Conservation (phyloP, 2,888 invertebrate species). For the Drosophila birchii region DNA sequence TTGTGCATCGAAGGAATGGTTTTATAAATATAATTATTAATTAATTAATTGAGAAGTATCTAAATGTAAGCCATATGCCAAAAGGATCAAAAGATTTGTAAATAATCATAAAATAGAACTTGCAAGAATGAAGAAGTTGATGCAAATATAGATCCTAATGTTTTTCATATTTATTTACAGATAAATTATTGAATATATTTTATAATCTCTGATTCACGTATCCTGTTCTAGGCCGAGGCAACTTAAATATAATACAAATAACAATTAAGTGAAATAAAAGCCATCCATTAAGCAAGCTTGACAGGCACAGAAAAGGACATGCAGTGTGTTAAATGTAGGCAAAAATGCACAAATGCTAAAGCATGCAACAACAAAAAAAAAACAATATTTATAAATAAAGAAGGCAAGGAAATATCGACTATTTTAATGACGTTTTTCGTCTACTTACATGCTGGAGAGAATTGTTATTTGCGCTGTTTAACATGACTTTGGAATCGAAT, state of each 20-base stretch:
- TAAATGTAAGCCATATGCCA: background rate
- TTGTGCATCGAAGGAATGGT: constrained; percentile 1
- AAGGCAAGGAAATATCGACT: constrained; percentile 39
- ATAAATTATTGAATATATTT: no score
- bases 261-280: background rate
- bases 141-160: no score
- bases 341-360: background rate
- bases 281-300: background rate
- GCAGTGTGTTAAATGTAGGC: background rate
- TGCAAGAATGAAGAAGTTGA: background rate
- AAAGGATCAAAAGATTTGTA: background rate
- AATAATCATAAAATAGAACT: background rate
- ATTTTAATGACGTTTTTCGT: constrained; percentile 50
- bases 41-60: background rate
- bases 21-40: no score
- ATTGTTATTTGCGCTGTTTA: constrained; percentile 75
- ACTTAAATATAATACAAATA: background rate
- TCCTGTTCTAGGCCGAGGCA: background rate
- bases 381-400: constrained; percentile 17
- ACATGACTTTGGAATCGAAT: constrained; percentile 70
- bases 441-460: constrained; percentile 79
- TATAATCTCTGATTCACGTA: no score
- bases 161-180: background rate
- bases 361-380: background rate
- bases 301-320: background rate